Evolutionary conservation across 1,140 invertebrate species (phyloP).

Genomic region (Myzus persicae): DNA sequence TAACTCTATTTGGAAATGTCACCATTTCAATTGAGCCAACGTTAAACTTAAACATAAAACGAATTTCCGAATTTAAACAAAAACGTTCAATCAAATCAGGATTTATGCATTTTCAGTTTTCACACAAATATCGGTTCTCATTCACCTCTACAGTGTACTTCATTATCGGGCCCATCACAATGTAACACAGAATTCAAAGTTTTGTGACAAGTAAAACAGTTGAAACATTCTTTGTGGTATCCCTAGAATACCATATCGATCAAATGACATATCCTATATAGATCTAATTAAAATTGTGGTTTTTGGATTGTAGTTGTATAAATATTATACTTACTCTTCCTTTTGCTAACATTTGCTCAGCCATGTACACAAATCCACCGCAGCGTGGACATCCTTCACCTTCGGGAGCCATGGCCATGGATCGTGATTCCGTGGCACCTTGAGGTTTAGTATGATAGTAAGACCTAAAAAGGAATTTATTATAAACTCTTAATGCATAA

Average conservation of each 20-base stretch:
- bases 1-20: background rate
- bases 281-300: constrained; percentile 17
- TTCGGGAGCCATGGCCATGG: constrained; percentile 83
- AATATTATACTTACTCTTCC: constrained; percentile 76
- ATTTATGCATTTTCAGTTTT: background rate
- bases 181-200: constrained; percentile 91
- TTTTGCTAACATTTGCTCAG: constrained; percentile 91
- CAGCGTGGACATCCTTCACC: constrained; percentile 90
- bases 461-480: background rate
- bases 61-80: background rate
- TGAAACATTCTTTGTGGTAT: constrained; percentile 91
- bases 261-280: constrained; percentile 48
- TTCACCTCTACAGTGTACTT: constrained; percentile 90
- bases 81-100: background rate
- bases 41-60: background rate
- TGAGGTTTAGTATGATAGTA: constrained; percentile 59
- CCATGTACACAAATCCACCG: constrained; percentile 90
- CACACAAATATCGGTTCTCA: background rate
- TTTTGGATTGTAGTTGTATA: background rate
- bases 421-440: constrained; percentile 74
- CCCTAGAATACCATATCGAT: constrained; percentile 68
- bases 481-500: background rate
- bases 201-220: constrained; percentile 88
- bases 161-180: constrained; percentile 90
- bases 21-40: background rate